phyloP scores from a whole-genome alignment of 2,888 invertebrate genomes.

The Mactromeris polynyma region DNA sequence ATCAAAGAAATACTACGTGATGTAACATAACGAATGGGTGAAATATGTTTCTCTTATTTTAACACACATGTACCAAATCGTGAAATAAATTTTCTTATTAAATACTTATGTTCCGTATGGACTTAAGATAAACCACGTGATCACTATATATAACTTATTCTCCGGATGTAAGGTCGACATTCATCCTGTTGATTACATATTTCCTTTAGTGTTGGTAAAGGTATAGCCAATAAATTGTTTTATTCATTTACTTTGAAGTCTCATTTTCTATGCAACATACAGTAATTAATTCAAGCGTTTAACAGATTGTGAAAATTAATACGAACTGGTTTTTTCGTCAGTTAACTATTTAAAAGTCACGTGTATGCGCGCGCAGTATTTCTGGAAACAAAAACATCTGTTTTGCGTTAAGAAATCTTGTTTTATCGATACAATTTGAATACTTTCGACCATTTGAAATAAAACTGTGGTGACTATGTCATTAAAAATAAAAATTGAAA shows the following conservation, averaged over 20 bases:
- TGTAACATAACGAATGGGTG: too few species aligned
- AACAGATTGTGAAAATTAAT: neutral
- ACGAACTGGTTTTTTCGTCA: neutral
- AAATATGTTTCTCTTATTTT: too few species aligned
- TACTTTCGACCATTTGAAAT: too few species aligned
- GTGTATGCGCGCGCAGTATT: too few species aligned
- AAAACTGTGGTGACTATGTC: too few species aligned
- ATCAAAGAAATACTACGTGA: too few species aligned
- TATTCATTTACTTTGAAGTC: neutral
- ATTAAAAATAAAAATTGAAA: too few species aligned
- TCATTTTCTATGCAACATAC: neutral
- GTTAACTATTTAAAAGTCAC: neutral
- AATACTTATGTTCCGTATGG: neutral
- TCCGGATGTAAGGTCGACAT: neutral
- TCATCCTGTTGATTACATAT: neutral
- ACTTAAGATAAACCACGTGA: neutral
- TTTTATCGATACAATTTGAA: too few species aligned
- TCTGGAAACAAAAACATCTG: too few species aligned
- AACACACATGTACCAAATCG: too few species aligned
- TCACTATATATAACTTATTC: neutral
- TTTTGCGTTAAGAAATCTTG: neutral
- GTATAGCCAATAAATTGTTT: neutral
- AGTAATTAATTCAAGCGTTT: neutral
- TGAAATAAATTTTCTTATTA: neutral
- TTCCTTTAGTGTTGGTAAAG: neutral